phyloP scores from a whole-genome alignment of 2,888 invertebrate species.

The Xanthostigma xanthostigma region DNA sequence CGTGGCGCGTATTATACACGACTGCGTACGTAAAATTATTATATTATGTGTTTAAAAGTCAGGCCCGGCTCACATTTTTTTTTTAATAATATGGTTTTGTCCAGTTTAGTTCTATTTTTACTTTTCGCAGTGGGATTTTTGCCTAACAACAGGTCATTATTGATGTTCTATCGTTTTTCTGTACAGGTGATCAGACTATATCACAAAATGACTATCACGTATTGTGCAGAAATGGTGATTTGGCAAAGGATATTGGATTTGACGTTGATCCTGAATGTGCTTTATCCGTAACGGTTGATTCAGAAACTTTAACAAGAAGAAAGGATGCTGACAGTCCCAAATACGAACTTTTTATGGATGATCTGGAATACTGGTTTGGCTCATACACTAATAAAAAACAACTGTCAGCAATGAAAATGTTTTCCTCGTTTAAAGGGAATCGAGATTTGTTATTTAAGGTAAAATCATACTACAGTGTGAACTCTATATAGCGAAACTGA shows the following conservation, averaged over 20 bases:
- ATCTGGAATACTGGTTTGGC: conserved; percentile 22
- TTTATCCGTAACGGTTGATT: conserved; percentile 41
- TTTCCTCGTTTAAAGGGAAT: conserved; percentile 37
- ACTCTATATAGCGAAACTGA: too few species aligned
- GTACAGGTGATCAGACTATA: conserved; percentile 22
- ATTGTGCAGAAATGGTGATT: conserved; percentile 43
- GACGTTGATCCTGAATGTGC: conserved; percentile 36
- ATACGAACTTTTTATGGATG: conserved; percentile 17
- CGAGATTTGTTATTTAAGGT: conserved; percentile 43
- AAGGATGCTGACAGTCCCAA: conserved; percentile 19
- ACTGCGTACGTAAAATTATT: too few species aligned
- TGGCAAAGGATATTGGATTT: conserved; percentile 34
- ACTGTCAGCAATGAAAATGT: conserved; percentile 35
- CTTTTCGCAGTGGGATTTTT: too few species aligned
- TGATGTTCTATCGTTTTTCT: background rate
- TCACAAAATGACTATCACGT: conserved; percentile 31
- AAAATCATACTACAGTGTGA: conserved; percentile 9
- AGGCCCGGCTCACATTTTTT: background rate
- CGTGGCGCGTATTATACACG: too few species aligned
- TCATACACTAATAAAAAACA: conserved; percentile 21
- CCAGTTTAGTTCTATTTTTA: too few species aligned
- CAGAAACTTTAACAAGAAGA: conserved; percentile 40
- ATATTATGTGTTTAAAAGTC: too few species aligned
- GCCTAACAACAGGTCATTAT: background rate
- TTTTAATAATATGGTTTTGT: background rate